A percentile compares a stretch with the other conserved stretches of the same genome.
Conservation (phyloP, 2,113 vertebrate species). For the Toxostoma redivivum region DNA sequence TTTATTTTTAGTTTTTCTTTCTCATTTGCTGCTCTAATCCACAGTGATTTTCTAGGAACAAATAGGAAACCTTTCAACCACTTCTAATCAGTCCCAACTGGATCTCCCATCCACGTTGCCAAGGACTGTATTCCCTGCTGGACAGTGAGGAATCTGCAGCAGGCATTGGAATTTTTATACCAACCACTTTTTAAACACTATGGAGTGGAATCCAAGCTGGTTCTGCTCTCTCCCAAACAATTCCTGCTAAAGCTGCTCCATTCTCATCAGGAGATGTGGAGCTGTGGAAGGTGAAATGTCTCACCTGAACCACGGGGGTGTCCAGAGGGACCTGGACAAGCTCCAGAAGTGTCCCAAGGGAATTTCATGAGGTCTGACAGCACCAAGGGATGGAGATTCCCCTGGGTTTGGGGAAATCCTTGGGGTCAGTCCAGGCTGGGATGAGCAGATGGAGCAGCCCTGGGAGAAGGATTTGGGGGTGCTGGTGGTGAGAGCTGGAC, state of each 20-base stretch:
- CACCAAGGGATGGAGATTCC: neutral
- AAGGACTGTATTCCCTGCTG: neutral
- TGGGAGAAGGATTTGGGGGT: neutral
- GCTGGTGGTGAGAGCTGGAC: neutral
- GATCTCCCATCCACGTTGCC: neutral
- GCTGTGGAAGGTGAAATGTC: neutral
- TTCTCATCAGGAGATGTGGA: neutral
- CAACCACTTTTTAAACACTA: neutral
- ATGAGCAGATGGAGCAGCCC: neutral
- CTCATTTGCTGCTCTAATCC: neutral
- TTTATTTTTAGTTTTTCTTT: neutral
- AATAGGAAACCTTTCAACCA: slow-evolving; percentile 9
- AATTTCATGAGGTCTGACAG: neutral
- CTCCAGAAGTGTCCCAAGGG: neutral
- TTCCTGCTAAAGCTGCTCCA: neutral
- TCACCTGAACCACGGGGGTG: rapidly evolving
- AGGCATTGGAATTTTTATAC: neutral
- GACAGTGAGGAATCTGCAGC: neutral
- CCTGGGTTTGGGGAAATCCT: rapidly evolving
- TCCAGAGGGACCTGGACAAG: neutral
- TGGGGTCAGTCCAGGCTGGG: neutral
- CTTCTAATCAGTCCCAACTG: slow-evolving; percentile 4
- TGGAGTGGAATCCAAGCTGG: neutral
- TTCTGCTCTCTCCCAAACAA: neutral
- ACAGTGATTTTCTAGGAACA: neutral